phyloP scores from a whole-genome alignment of 2,113 vertebrate species.

The Tragelaphus imberbis region DNA sequence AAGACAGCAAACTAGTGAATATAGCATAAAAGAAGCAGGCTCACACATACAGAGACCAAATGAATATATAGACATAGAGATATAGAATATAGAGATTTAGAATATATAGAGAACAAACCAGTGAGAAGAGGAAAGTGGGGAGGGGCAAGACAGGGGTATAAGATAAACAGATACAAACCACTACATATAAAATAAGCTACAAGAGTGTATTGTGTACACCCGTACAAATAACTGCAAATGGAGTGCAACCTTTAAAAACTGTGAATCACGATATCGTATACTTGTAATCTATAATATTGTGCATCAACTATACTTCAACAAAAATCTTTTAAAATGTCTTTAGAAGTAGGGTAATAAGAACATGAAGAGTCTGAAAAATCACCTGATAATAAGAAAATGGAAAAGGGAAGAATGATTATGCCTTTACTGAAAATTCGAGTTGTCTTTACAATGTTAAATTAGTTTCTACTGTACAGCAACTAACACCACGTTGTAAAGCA shows the following conservation, averaged over 20 bases:
- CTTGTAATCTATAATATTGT: neutral
- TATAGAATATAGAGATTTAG: neutral
- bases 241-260: neutral
- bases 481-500: neutral
- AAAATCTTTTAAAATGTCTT: neutral
- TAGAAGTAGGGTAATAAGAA: neutral
- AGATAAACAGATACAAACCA: neutral
- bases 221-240: neutral
- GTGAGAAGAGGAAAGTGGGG: neutral
- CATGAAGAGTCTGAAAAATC: neutral
- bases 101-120: neutral
- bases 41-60: neutral
- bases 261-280: neutral
- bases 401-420: neutral
- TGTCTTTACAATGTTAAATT: neutral
- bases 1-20: neutral
- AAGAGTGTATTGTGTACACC: neutral
- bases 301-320: neutral
- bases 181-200: neutral
- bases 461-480: neutral
- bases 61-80: neutral
- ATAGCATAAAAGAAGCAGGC: neutral
- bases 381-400: neutral
- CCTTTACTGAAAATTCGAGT: neutral
- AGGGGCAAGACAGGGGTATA: neutral